These are phyloP conservation scores for Cybosia mesomella DNA, from an alignment of 2,888 invertebrate genomes.

Conservation along the genomic window DNA sequence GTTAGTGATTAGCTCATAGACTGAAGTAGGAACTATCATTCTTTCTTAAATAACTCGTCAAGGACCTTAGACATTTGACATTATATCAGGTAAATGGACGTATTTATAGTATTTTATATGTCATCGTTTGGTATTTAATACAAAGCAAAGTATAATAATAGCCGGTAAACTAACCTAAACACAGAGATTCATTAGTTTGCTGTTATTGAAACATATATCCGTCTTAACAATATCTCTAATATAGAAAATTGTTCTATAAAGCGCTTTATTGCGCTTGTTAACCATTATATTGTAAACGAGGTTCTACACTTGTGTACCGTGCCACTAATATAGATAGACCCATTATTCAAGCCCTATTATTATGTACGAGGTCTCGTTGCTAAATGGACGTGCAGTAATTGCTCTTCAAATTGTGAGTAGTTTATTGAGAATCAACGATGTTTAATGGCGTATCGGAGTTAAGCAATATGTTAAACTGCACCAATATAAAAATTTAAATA, in stretches of 20 bases:
- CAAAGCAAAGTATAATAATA: neutral
- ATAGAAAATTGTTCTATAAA: conserved; percentile 38
- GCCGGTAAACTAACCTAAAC: neutral
- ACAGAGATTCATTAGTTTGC: neutral
- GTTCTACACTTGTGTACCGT: conserved; percentile 28
- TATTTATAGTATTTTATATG: too few relatives aligned
- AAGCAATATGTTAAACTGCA: neutral
- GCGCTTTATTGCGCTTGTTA: conserved; percentile 38
- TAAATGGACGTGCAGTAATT: neutral
- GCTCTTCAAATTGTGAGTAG: neutral
- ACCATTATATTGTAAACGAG: conserved; percentile 44
- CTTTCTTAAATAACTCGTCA: too few relatives aligned
- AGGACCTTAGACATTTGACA: too few relatives aligned
- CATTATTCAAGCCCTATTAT: neutral
- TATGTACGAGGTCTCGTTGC: neutral
- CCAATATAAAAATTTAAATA: neutral
- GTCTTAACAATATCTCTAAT: conserved; percentile 16
- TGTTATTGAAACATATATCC: neutral
- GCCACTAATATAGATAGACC: neutral
- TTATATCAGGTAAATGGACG: too few relatives aligned
- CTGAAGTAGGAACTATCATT: too few relatives aligned
- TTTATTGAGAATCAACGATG: neutral
- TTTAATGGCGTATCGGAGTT: neutral
- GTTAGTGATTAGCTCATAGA: too few relatives aligned
- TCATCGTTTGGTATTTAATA: neutral